Percentiles rank a stretch among this genome's conserved stretches.
Evolutionary conservation across 2,797 vertebrate species (phyloP).

Genomic region (Melanotaenia parkinsoni): DNA sequence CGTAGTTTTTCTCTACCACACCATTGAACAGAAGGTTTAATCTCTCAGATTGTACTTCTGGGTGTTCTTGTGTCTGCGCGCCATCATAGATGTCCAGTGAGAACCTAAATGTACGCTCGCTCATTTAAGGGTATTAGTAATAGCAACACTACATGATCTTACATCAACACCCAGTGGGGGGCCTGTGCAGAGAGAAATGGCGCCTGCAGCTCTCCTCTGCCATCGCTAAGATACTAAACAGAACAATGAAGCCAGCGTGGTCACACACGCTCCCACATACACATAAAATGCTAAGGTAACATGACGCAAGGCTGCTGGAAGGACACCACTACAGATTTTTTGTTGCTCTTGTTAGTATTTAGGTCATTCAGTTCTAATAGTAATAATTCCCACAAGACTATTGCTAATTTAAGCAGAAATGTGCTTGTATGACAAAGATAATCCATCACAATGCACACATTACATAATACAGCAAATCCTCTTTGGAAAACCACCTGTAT

Average conservation of each 20-base stretch:
- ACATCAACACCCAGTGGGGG: conserved; percentile 62
- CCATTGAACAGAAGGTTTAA: conserved; percentile 53
- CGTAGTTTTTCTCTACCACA: conserved; percentile 29
- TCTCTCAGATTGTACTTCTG: conserved; percentile 49
- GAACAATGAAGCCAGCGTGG: conserved; percentile 31
- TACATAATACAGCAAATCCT: conserved; percentile 10
- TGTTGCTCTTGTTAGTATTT: conserved; percentile 17
- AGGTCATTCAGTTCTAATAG: conserved; percentile 22
- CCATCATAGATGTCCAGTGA: conserved; percentile 23
- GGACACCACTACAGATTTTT: not conserved
- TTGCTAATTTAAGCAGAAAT: conserved; percentile 13
- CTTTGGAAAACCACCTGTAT: not conserved
- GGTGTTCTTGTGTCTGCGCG: conserved; percentile 18
- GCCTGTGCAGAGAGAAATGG: conserved; percentile 55
- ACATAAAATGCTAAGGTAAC: not conserved
- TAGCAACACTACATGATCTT: conserved; percentile 61
- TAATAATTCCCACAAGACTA: conserved; percentile 8
- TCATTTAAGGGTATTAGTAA: conserved; percentile 60
- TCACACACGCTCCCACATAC: conserved; percentile 14
- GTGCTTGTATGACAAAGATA: not conserved
- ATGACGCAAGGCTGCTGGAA: conserved; percentile 11
- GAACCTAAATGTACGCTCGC: conserved; percentile 11
- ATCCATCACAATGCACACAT: conserved; percentile 19
- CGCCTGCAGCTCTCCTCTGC: conserved; percentile 52
- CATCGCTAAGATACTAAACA: conserved; percentile 48